These are phyloP conservation scores for Halictus ligatus DNA, from an alignment of 2,888 invertebrate species.

Conservation along the genomic window DNA sequence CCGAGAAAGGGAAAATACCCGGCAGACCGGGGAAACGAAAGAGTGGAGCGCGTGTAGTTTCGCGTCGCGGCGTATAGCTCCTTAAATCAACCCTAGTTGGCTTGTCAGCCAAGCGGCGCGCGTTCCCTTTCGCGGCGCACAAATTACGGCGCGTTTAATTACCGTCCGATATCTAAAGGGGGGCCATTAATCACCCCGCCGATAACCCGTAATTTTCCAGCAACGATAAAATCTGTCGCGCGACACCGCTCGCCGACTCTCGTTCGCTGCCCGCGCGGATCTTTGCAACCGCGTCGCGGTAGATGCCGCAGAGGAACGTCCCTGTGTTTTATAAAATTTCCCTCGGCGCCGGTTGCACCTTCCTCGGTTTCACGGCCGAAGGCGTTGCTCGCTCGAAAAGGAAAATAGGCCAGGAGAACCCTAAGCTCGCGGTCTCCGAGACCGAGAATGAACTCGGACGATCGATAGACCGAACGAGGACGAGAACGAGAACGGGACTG, in stretches of 20 bases:
- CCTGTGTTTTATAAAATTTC: conserved; percentile 26
- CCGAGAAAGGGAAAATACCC: conserved; percentile 7
- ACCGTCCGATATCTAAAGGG: conserved; percentile 73
- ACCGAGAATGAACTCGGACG: conserved; percentile 7
- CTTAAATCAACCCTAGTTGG: conserved; percentile 77
- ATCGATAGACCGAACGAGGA: conserved; percentile 7
- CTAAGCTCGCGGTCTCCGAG: conserved; percentile 10
- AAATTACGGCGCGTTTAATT: conserved; percentile 78
- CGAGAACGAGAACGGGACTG: background rate
- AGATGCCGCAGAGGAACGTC: background rate
- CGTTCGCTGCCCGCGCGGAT: background rate
- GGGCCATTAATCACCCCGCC: conserved; percentile 72
- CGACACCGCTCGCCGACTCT: conserved; percentile 37
- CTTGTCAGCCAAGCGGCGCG: conserved; percentile 63
- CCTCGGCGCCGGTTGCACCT: conserved; percentile 19
- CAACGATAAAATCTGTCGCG: conserved; percentile 74
- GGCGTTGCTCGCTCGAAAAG: background rate
- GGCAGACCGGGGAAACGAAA: background rate
- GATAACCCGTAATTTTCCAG: conserved; percentile 74
- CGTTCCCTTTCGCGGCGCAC: conserved; percentile 60
- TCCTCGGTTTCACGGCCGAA: conserved; percentile 14
- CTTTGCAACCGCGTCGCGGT: background rate
- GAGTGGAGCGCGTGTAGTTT: background rate
- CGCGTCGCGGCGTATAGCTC: conserved; percentile 60
- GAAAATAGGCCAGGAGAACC: conserved; percentile 35